A percentile compares a stretch with the other conserved stretches of the same genome.
These are phyloP conservation scores for Ruditapes philippinarum DNA, from an alignment of 1,140 invertebrate genomes.

Conservation along the genomic window DNA sequence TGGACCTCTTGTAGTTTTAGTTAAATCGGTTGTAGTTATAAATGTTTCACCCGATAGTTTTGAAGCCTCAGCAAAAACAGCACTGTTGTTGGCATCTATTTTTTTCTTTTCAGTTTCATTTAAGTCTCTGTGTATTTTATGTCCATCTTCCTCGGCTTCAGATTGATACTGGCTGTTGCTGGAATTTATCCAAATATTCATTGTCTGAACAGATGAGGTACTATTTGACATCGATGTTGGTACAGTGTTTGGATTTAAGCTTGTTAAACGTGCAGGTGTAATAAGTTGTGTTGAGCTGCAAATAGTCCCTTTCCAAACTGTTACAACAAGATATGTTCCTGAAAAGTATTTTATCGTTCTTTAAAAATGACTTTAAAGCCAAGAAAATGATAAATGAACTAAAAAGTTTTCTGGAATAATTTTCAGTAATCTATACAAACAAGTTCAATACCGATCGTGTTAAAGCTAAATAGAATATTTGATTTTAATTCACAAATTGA, in stretches of 20 bases:
- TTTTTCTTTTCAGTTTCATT: background rate
- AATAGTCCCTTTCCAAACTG: background rate
- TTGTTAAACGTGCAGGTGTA: too few relatives aligned
- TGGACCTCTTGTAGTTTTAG: too few relatives aligned
- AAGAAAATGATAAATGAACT: too few relatives aligned
- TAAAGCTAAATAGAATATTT: too few relatives aligned
- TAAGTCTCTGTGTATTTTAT: background rate
- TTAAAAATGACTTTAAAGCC: too few relatives aligned
- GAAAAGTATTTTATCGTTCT: background rate
- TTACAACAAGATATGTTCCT: constrained; percentile 17
- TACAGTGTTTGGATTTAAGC: background rate
- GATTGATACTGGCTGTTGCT: background rate
- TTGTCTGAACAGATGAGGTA: background rate
- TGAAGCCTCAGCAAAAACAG: background rate
- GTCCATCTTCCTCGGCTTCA: constrained; percentile 3
- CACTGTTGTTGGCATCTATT: background rate
- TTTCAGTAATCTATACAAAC: too few relatives aligned
- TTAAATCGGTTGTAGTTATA: too few relatives aligned
- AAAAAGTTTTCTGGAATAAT: too few relatives aligned
- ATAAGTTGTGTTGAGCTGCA: background rate
- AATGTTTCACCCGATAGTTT: too few relatives aligned
- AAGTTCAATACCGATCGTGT: too few relatives aligned
- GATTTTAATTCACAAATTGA: too few relatives aligned
- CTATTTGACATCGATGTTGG: background rate
- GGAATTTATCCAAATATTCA: too few relatives aligned